Percentiles rank a stretch among this genome's conserved stretches.
phyloP scores from a whole-genome alignment of 2,888 invertebrate genomes.

The Euplexia lucipara region DNA sequence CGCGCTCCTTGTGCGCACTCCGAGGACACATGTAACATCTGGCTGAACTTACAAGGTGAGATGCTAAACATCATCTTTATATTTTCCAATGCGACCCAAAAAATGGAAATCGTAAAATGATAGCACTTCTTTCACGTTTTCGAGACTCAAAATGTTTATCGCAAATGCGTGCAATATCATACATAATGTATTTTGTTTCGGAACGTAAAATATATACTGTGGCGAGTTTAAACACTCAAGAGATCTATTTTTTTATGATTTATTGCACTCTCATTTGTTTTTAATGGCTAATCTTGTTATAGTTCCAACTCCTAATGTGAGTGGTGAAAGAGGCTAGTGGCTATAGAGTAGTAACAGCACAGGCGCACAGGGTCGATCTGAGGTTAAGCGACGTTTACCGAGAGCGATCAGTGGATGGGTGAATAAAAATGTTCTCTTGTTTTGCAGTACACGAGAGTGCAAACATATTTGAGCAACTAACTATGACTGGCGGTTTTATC shows the following conservation, averaged over 20 bases:
- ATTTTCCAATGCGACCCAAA: constrained; percentile 41
- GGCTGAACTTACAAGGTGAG: constrained; percentile 60
- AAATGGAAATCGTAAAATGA: constrained; percentile 49
- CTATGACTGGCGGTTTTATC: no score
- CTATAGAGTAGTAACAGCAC: no score
- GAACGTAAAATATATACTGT: constrained; percentile 26
- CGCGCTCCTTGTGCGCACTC: constrained; percentile 39
- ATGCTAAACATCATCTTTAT: constrained; percentile 52
- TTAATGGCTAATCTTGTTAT: not conserved
- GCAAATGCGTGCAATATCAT: constrained; percentile 42
- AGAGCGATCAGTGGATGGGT: no score
- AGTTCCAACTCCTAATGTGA: not conserved
- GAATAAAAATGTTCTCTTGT: no score
- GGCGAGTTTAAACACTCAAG: constrained; percentile 8
- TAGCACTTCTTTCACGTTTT: constrained; percentile 43
- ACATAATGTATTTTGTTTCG: constrained; percentile 32
- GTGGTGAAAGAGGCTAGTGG: no score
- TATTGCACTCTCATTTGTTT: constrained; percentile 5
- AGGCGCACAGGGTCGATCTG: no score
- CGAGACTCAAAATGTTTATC: constrained; percentile 27
- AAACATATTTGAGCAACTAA: no score
- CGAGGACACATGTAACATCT: constrained; percentile 58
- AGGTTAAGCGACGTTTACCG: no score
- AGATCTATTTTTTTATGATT: constrained; percentile 11
- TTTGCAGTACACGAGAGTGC: no score